phyloP scores from a whole-genome alignment of 2,797 vertebrate genomes.

The Erethizon dorsatum region DNA sequence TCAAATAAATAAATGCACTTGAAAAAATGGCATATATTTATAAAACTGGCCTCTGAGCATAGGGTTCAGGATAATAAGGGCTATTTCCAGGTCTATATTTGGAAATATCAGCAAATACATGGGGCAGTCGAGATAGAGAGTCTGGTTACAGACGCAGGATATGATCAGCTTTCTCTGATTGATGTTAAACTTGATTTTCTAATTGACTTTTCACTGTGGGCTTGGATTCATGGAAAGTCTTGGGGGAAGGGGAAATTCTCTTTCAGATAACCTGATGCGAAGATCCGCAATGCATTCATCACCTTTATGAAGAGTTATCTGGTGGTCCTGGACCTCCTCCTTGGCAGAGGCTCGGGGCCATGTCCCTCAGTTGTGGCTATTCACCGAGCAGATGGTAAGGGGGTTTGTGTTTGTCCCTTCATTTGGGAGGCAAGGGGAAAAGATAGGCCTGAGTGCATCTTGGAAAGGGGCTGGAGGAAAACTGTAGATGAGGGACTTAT shows the following conservation, averaged over 20 bases:
- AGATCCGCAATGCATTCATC: not conserved
- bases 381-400: constrained; percentile 77
- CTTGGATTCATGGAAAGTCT: constrained; percentile 38
- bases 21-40: constrained; percentile 73
- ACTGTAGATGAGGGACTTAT: constrained; percentile 81
- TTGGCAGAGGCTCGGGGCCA: not conserved
- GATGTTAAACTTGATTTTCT: constrained; percentile 24
- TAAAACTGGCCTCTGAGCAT: constrained; percentile 56
- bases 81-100: not conserved
- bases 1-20: constrained; percentile 70
- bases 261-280: constrained; percentile 26
- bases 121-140: not conserved
- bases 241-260: not conserved
- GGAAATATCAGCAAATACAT: not conserved
- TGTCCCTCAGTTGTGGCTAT: constrained; percentile 14
- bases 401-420: constrained; percentile 81
- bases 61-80: not conserved
- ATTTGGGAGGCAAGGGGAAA: constrained; percentile 83
- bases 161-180: constrained; percentile 2
- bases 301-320: not conserved
- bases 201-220: not conserved
- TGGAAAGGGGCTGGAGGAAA: constrained; percentile 77
- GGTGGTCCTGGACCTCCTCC: not conserved
- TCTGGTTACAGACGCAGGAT: not conserved
- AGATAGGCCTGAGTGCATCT: constrained; percentile 79